A percentile compares a stretch with the other conserved stretches of the same genome.
phyloP scores from a whole-genome alignment of 2,113 vertebrate species.

The Sylvia atricapilla region DNA sequence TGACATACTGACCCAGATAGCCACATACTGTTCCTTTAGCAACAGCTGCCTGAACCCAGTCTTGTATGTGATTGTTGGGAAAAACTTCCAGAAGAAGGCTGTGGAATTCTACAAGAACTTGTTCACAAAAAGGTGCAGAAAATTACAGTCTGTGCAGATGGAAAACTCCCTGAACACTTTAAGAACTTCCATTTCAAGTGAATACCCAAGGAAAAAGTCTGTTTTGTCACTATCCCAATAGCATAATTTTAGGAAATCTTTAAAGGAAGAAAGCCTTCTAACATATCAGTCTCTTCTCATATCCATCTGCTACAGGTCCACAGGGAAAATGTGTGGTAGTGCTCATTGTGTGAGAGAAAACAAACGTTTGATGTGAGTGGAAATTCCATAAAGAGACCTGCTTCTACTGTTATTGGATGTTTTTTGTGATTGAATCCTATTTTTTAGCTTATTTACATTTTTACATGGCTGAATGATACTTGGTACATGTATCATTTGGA shows the following conservation, averaged over 20 bases:
- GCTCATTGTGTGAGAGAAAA: background rate
- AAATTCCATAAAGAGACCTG: background rate
- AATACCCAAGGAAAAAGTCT: slow-evolving; percentile 38
- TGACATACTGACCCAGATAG: slow-evolving; percentile 79
- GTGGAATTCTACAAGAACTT: slow-evolving; percentile 75
- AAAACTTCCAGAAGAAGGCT: slow-evolving; percentile 91
- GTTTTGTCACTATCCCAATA: background rate
- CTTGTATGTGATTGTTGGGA: slow-evolving; percentile 92
- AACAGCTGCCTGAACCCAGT: slow-evolving; percentile 95
- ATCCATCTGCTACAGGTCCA: background rate
- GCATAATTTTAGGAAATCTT: background rate
- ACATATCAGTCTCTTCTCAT: background rate
- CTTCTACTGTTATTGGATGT: background rate
- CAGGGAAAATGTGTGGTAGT: background rate
- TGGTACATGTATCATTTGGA: background rate
- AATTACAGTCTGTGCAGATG: background rate
- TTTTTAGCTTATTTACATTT: background rate
- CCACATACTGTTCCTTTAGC: slow-evolving; percentile 81
- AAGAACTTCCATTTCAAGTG: slow-evolving; percentile 68
- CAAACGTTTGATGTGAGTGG: background rate
- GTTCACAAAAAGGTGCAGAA: background rate
- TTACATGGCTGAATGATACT: background rate
- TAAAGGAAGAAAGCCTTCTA: background rate
- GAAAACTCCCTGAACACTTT: slow-evolving; percentile 69
- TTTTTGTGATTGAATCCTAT: background rate